These are phyloP conservation scores for Folsomia manolachei DNA, from an alignment of 2,888 invertebrate genomes.

Conservation along the genomic window DNA sequence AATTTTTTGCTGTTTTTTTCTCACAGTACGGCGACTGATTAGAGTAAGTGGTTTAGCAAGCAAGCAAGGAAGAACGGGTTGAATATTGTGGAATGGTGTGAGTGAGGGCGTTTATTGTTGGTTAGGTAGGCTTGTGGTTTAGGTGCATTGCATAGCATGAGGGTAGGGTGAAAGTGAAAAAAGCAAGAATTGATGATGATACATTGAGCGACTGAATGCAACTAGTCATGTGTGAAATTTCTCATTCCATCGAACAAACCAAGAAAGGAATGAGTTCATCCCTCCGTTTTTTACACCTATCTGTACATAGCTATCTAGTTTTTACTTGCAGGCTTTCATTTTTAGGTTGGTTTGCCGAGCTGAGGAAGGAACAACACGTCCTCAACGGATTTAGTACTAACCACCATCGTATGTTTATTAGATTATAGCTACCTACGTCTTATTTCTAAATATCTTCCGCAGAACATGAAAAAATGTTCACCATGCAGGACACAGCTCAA, in stretches of 20 bases:
- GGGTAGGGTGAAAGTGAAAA: conserved; percentile 29
- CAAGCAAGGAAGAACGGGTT: conserved; percentile 5
- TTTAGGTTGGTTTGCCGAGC: too few relatives aligned
- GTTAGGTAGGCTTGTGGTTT: neutral
- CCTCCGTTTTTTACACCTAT: neutral
- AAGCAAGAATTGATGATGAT: conserved; percentile 49
- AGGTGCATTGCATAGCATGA: too few relatives aligned
- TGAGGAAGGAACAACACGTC: too few relatives aligned
- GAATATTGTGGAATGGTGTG: neutral
- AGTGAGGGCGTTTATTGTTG: neutral
- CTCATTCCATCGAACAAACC: conserved; percentile 43
- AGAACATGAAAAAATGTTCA: too few relatives aligned
- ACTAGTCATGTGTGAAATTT: conserved; percentile 50
- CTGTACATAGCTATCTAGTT: too few relatives aligned
- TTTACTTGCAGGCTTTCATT: too few relatives aligned
- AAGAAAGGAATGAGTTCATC: neutral
- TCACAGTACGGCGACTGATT: conserved; percentile 7
- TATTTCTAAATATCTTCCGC: too few relatives aligned
- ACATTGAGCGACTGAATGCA: conserved; percentile 48
- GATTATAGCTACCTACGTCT: too few relatives aligned
- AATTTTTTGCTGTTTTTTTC: neutral
- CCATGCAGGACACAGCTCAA: too few relatives aligned
- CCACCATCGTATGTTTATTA: too few relatives aligned
- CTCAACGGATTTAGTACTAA: too few relatives aligned
- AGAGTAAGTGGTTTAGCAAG: conserved; percentile 22